Base-by-base conservation (phyloP, 1,140 invertebrate genomes). In the Hylaeus anthracinus region DNA sequence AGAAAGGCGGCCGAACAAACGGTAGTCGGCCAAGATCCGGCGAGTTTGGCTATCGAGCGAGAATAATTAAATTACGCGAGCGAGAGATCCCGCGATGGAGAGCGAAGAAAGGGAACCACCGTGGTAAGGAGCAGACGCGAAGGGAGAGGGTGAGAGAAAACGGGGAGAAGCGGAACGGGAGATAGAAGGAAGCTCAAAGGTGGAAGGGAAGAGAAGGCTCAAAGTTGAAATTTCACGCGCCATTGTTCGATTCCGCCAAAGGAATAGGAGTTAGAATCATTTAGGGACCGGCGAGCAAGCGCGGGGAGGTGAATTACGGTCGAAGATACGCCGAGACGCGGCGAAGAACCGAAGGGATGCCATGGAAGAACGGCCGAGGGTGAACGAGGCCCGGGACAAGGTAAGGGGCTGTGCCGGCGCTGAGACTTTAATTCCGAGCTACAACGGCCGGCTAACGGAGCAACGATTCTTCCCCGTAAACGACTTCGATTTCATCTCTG, bases 171-270 rank as follows among this genome's bases (percentile, higher is more conserved):
- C 37, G 37, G 75, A 64, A 53, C 5, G 51, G 15, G 37, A 61
- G 65, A n/a, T 9, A 56, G n/a, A 37, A 10, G 15, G 61, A 6
- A 70, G 61, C 45, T 63, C 55, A 45, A 80, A 39, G 43, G n/a
- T 66, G 15, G 60, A 56, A 72, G 85, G 79, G 66, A 61, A 65
- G 79, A 74, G 86, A 84, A 84, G 88, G 88, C 90, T 91, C 89
- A 91, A 92, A 92, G 91, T 92, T 92, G 91, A 92, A 93, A 92
- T 93, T 93, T 93, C 91, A 92, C 90, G 91, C 90, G 90, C 91
- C 91, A 93, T 93, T 93, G 92, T 93, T 93, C 91, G 90, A 92
- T 92, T 86, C 81, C 73, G 84, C 73, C 84, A 88, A 88, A 92
- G 90, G 88, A 92, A 91, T 91, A 92, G 90, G 89, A 91, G 91